These are phyloP conservation scores for Smittia aterrima DNA, from an alignment of 2,888 invertebrate genomes.

Conservation along the genomic window DNA sequence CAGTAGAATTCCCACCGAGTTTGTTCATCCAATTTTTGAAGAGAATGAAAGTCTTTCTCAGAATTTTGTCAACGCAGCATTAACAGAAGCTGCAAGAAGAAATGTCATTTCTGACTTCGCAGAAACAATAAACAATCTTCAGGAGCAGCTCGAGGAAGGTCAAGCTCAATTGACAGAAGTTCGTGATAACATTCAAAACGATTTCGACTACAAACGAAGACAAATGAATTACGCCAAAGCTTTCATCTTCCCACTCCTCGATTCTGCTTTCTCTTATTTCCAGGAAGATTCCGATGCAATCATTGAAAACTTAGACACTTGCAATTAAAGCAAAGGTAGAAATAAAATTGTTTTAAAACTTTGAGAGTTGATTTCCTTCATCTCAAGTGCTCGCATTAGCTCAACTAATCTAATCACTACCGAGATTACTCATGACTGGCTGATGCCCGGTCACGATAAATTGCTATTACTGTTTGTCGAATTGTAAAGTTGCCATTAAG, in stretches of 20 bases:
- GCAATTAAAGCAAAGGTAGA: not conserved
- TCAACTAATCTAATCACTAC: too few relatives aligned
- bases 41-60: not conserved
- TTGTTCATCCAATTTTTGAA: not conserved
- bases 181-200: not conserved
- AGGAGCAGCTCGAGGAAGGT: not conserved
- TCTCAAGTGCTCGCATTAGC: not conserved
- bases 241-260: not conserved
- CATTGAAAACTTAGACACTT: not conserved
- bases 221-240: slow-evolving; percentile 1
- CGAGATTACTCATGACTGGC: too few relatives aligned
- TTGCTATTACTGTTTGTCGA: too few relatives aligned
- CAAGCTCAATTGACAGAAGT: not conserved
- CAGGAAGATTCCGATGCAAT: not conserved
- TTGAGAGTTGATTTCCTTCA: not conserved
- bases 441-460: too few relatives aligned
- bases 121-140: not conserved
- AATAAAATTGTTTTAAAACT: not conserved
- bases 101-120: not conserved
- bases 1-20: not conserved
- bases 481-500: too few relatives aligned
- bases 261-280: not conserved
- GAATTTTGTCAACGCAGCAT: not conserved
- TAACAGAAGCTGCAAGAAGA: not conserved
- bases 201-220: not conserved